Conservation (phyloP, 2,797 vertebrate species). For the Schizopygopsis pylzovi region DNA sequence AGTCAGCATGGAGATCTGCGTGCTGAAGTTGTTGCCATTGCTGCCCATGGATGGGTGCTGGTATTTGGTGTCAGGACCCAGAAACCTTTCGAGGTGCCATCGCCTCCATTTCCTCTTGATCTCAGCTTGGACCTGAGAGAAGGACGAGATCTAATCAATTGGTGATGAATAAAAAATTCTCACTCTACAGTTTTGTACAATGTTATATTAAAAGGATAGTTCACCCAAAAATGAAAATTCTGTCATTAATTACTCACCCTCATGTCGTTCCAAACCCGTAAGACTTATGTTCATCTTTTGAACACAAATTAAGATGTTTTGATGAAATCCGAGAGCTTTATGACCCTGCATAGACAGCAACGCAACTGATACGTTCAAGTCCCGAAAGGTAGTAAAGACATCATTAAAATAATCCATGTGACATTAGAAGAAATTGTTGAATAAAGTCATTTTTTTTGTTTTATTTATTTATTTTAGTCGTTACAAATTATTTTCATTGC, state of each 20-base stretch:
- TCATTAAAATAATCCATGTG: neutral
- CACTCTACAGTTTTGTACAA: neutral
- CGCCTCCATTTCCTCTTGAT: constrained; percentile 95
- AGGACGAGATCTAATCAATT: neutral
- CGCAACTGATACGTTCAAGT: neutral
- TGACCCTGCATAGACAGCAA: neutral
- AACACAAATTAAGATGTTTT: neutral
- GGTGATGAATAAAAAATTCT: neutral
- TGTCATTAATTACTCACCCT: neutral
- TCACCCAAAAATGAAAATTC: neutral
- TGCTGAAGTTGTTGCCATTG: constrained; percentile 92
- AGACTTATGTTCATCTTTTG: neutral
- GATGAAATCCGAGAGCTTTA: neutral
- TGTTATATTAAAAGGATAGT: neutral
- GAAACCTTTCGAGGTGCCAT: constrained; percentile 89
- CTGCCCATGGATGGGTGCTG: constrained; percentile 90
- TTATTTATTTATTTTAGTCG: too few relatives aligned
- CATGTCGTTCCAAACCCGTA: neutral
- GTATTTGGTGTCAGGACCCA: constrained; percentile 88
- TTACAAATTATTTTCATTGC: neutral
- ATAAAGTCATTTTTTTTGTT: too few relatives aligned
- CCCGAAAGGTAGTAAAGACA: neutral
- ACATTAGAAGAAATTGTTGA: neutral
- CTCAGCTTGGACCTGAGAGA: constrained; percentile 89
- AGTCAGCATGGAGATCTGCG: constrained; percentile 95